Conservation (phyloP, 1,140 invertebrate species). For the Lordiphosa clarofinis region DNA sequence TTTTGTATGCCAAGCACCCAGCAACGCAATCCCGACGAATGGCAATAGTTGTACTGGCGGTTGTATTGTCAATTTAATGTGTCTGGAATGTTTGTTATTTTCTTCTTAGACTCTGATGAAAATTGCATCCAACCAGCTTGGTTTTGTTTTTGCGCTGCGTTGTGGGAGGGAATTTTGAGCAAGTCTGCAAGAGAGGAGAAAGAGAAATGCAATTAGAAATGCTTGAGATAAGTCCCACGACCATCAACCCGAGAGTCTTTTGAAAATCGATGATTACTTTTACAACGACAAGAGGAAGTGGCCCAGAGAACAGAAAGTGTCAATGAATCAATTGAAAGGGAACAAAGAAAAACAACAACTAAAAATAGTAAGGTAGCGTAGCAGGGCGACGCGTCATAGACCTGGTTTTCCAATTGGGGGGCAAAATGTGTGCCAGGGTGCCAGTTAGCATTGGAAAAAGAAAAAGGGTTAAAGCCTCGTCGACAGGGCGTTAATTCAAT, state of each 20-base stretch:
- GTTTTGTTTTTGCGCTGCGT: slow-evolving; percentile 36
- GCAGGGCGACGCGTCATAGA: slow-evolving; percentile 46
- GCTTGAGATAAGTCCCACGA: background rate
- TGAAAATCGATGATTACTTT: slow-evolving; percentile 58
- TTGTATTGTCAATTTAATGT: slow-evolving; percentile 22
- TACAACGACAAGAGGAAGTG: slow-evolving; percentile 23
- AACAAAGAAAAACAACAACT: slow-evolving; percentile 16
- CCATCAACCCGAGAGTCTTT: slow-evolving; percentile 15
- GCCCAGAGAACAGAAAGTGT: slow-evolving; percentile 32
- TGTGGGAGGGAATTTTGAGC: slow-evolving; percentile 30
- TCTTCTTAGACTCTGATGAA: slow-evolving; percentile 43
- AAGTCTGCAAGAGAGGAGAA: slow-evolving; percentile 11
- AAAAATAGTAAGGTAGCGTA: slow-evolving; percentile 24
- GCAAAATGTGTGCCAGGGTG: slow-evolving; percentile 51
- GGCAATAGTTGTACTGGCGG: slow-evolving; percentile 20
- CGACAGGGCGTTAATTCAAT: slow-evolving; percentile 53
- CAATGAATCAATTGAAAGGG: slow-evolving; percentile 50
- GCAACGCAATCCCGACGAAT: background rate
- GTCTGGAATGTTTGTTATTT: slow-evolving; percentile 47
- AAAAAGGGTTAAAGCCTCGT: slow-evolving; percentile 27
- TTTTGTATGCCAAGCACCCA: slow-evolving; percentile 3
- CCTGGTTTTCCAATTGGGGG: slow-evolving; percentile 49
- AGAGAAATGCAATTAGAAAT: background rate
- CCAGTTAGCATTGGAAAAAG: slow-evolving; percentile 25
- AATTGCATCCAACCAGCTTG: slow-evolving; percentile 65